Base-by-base conservation (phyloP, 1,140 invertebrate species). In the Penaeus indicus region DNA sequence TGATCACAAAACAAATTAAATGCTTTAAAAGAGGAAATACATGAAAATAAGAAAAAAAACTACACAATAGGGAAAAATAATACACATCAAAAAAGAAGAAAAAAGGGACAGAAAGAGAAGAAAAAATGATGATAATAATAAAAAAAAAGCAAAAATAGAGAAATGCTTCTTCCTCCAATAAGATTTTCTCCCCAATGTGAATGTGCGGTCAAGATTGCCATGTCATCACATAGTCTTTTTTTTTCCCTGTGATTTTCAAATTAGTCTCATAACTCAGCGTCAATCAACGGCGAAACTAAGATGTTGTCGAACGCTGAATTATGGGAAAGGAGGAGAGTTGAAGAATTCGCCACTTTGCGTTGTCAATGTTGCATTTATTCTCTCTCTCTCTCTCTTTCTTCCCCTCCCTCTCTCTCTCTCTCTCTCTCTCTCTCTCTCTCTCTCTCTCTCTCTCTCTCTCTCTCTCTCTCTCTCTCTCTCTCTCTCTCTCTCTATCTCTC, bases 201-300 rank as follows among this genome's bases (percentile, higher is more conserved):
- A 75, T 32, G 25, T 75, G 72, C 25, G 72, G 72, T 75, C 72
- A 75, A 75, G 72, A 75, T 19, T 10, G 25, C 72, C n/a, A 21
- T 32, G 72, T 75, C 72, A 75, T 27, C 72, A 54, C 10, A 54
- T 75, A 75, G 38, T 75, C 42, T 21, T 38, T 32, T 75, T 42
- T 75, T 75, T 25, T 75, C 8, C 72, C 42, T 75, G 21, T 75
- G 42, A 75, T 75, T 75, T 75, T 75, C 72, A 38, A 75, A 75
- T 75, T 75, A 75, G 22, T 75, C 72, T 38, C 72, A 75, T 75
- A 75, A 75, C 72, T 75, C 72, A 75, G 72, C 72, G 72, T 75
- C 72, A 75, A 75, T 75, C 72, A 75, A 11, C 72, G 25, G 42
- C 18, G 27, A 75, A 75, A 75, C 42, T 27, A 19, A 32, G 72